Base-by-base conservation (phyloP, 2,888 invertebrate species). In the Rhorus exstirpatorius region DNA sequence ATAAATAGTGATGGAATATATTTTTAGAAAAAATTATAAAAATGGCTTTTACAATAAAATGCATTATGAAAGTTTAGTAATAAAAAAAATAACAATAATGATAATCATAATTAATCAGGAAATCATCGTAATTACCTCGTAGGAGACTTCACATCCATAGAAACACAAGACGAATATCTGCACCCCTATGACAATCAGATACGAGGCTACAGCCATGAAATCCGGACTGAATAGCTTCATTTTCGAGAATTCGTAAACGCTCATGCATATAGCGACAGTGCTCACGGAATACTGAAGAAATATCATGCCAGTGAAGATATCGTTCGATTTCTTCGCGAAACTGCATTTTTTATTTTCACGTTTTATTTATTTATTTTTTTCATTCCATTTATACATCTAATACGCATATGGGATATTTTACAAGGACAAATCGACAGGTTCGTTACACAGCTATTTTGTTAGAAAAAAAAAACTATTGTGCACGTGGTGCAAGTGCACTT, bases 131-230 rank as follows among this genome's bases (percentile, higher is more conserved):
- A 51, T 63, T 41, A 81, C 83, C 53, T 83, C 72, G 10, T 38
- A 31, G 7, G 72, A 72, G 1, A 77, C 72, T 74, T 68, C 38
- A 14, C 61, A 41, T 35, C 77, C 81, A 46, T 77, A 77, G 44
- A 77, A 67, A 26, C 81, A 81, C 44, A 74, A 81, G 3, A 81
- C 14, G 26, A 83, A 82, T 55, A 86, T 80, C 67, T 91, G 90
- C 38, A 83, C 83, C 21, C 86, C 21, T 85, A 87, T 87, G 35
- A 78, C 65, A 0, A 60, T 71, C 0, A 85, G 74, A n/a, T 86
- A 87, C 41, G 86, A 38, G 10, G 65, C 4, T 17, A 84, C 61
- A 1, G 79, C 77, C n/a, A 72, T 65, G 61, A 85, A 87, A 58
- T 72, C 78, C 0, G 77, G 21, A 26, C 68, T 84, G n/a, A 85